Evolutionary conservation across 2,797 vertebrate species (phyloP).

Genomic region (Pseudochromis fuscus): DNA sequence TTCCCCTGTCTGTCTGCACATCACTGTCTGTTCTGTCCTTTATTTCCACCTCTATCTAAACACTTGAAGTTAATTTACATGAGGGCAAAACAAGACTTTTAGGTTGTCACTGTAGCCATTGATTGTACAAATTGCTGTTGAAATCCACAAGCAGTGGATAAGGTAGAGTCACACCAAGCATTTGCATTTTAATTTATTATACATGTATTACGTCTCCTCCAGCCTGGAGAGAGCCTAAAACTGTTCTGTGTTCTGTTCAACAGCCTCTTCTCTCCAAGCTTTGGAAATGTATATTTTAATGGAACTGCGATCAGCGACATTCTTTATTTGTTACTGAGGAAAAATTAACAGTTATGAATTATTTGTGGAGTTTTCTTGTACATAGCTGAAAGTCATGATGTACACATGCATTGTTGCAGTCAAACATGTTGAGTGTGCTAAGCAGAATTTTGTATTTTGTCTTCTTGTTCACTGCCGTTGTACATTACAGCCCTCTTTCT

Average conservation of each 20-base stretch:
- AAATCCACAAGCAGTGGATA: not conserved
- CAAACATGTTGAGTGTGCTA: too few relatives aligned
- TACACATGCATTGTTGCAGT: too few relatives aligned
- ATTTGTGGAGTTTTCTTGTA: not conserved
- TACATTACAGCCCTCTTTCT: too few relatives aligned
- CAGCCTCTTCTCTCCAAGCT: not conserved
- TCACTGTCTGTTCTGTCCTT: conserved; percentile 3
- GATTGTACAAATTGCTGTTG: not conserved
- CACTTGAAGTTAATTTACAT: not conserved
- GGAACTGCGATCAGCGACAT: too few relatives aligned
- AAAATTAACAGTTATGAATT: not conserved
- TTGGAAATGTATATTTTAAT: too few relatives aligned
- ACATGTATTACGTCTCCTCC: not conserved
- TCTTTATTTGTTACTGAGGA: not conserved
- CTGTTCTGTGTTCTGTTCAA: not conserved
- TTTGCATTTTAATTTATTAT: not conserved
- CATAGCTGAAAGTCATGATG: not conserved
- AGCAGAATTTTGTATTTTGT: too few relatives aligned
- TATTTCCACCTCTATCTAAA: not conserved
- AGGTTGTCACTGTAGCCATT: not conserved
- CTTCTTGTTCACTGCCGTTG: too few relatives aligned
- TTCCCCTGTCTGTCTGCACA: conserved; percentile 7
- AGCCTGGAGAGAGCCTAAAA: not conserved
- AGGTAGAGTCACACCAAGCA: not conserved
- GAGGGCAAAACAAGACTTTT: not conserved